Evolutionary conservation across 2,888 invertebrate species (phyloP).

Genomic region (Lepidochrysops patricia): DNA sequence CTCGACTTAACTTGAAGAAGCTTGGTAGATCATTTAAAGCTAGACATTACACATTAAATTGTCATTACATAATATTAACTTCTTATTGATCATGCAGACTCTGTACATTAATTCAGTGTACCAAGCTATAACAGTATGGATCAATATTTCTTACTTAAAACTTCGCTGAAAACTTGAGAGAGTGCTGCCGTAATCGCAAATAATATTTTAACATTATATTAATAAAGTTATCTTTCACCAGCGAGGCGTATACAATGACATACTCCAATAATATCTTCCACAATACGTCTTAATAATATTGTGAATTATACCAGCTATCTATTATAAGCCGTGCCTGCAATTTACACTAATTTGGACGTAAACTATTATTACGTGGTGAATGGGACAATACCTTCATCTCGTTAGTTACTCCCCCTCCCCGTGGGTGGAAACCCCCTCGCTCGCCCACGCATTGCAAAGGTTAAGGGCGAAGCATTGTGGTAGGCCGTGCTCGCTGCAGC

Average conservation of each 20-base stretch:
- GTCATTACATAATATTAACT: too few species aligned
- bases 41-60: too few species aligned
- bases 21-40: too few species aligned
- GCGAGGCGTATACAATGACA: background rate
- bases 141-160: too few species aligned
- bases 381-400: slow-evolving; percentile 49
- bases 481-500: background rate
- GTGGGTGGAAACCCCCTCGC: background rate
- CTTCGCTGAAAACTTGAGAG: too few species aligned
- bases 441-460: slow-evolving; percentile 46
- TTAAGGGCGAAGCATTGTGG: slow-evolving; percentile 41
- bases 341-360: slow-evolving; percentile 24
- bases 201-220: too few species aligned
- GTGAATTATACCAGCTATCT: slow-evolving; percentile 2
- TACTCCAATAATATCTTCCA: background rate
- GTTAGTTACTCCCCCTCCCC: slow-evolving; percentile 36
- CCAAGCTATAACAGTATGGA: too few species aligned
- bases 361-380: slow-evolving; percentile 37
- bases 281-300: background rate
- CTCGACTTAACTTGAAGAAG: too few species aligned
- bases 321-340: slow-evolving; percentile 1
- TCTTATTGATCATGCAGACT: too few species aligned
- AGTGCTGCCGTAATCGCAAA: too few species aligned
- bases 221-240: background rate
- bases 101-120: too few species aligned